Percentiles rank a stretch among this genome's conserved stretches.
Evolutionary conservation across 2,797 vertebrate genomes (phyloP).

Genomic region (Danio kyathit): DNA sequence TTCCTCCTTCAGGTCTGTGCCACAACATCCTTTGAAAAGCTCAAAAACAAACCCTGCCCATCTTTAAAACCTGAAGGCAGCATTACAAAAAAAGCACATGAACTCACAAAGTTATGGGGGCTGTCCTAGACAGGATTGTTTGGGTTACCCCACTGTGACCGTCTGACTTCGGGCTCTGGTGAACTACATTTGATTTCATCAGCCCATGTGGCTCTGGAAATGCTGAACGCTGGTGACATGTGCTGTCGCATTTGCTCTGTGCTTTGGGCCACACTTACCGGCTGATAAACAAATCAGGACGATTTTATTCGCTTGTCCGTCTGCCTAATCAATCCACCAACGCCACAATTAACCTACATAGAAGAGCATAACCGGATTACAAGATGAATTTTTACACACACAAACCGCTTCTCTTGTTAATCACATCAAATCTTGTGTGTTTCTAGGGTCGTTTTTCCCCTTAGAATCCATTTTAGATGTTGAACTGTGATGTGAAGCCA

Average conservation of each 20-base stretch:
- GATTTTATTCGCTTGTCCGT: conserved; percentile 6
- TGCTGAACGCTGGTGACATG: conserved; percentile 22
- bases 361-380: conserved; percentile 13
- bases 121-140: conserved; percentile 42
- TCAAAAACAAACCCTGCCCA: background rate
- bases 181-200: conserved; percentile 39
- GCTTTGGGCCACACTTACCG: conserved; percentile 18
- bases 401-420: conserved; percentile 1
- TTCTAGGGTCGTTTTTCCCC: background rate
- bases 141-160: conserved; percentile 46
- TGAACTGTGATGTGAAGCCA: background rate
- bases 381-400: conserved; percentile 29
- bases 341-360: conserved; percentile 22
- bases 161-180: conserved; percentile 31
- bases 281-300: conserved; percentile 18
- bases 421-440: background rate
- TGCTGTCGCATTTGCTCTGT: background rate
- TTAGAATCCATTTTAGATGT: background rate
- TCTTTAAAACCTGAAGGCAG: background rate
- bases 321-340: conserved; percentile 28
- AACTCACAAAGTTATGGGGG: background rate
- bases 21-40: background rate
- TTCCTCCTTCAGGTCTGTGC: background rate
- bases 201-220: conserved; percentile 15
- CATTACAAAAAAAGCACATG: conserved; percentile 10